A percentile compares a stretch with the other conserved stretches of the same genome.
Evolutionary conservation across 1,140 invertebrate species (phyloP).

Genomic region (Cherax quadricarinatus): DNA sequence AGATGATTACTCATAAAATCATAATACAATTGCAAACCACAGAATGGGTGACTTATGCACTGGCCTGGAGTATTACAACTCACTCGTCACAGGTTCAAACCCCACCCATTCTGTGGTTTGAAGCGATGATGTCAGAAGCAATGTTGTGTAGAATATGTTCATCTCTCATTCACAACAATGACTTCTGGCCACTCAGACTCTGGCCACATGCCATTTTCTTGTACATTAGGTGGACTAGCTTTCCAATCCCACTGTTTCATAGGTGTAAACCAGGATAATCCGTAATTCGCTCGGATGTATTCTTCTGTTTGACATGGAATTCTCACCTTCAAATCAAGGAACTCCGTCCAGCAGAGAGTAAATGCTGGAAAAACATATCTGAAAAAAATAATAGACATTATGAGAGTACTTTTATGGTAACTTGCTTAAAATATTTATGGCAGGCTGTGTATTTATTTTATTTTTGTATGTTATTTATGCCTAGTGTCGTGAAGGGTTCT

Average conservation of each 20-base stretch:
- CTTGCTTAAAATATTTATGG: too few relatives aligned
- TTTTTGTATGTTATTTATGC: too few relatives aligned
- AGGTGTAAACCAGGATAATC: slow-evolving; percentile 79
- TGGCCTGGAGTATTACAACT: too few relatives aligned
- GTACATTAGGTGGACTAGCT: slow-evolving; percentile 80
- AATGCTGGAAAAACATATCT: slow-evolving; percentile 81
- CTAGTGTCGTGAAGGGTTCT: too few relatives aligned
- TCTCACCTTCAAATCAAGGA: slow-evolving; percentile 79
- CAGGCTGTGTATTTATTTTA: too few relatives aligned
- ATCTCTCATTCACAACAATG: slow-evolving; percentile 74
- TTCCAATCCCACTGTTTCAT: slow-evolving; percentile 81
- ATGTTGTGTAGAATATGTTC: neutral
- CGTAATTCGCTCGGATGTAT: slow-evolving; percentile 82
- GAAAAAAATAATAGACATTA: slow-evolving; percentile 63
- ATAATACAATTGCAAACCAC: too few relatives aligned
- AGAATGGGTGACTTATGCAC: too few relatives aligned
- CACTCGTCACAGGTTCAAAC: too few relatives aligned
- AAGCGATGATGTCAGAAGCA: too few relatives aligned
- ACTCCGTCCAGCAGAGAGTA: slow-evolving; percentile 81
- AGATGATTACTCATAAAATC: too few relatives aligned
- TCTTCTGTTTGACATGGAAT: slow-evolving; percentile 80
- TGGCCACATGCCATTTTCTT: slow-evolving; percentile 80
- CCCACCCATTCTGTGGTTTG: too few relatives aligned
- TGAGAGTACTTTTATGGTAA: too few relatives aligned
- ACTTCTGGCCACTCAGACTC: slow-evolving; percentile 79